Evolutionary conservation across 2,888 invertebrate species (phyloP), one percentile per base, ranked within the genome.

Genomic region (Seira musarum): DNA sequence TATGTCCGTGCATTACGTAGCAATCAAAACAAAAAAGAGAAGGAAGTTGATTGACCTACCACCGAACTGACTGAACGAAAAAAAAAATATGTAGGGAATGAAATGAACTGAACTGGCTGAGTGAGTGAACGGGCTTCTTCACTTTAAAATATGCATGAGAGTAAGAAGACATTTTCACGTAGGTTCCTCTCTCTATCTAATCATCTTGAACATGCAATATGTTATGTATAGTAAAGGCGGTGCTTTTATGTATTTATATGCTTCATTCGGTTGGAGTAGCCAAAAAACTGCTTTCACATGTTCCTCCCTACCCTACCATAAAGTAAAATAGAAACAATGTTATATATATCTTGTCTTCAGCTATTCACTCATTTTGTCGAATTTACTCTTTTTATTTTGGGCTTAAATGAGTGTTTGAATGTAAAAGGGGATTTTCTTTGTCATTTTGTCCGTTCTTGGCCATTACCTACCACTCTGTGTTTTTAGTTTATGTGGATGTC

Each of bases 31-130:
- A 40, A 40, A 40, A 40, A 40, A 40, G 13, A 74, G 25, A 60
- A 66, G 60, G 60, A 64, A 65, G 74, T 74, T 74, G 74, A 74
- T 74, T 74, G 74, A 74, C 74, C 74, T 40, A 40, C 40, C 40
- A n/a, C 40, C 40, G 40, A 40, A 40, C 40, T 40, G 40, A 40
- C 6, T 40, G 71, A 72, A 53, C 53, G 35, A 60, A 30, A 22
- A 13, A 46, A 30, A 64, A 72, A 30, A 25, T 30, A 65, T 65
- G 65, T 40, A n/a, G n/a, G n/a, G 40, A 40, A 40, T 40, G 13
- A 40, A 13, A 40, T 40, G 13, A 40, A 40, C 40, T 40, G 40
- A n/a, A n/a, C n/a, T n/a, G n/a, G n/a, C n/a, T n/a, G 60, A 46
- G n/a, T 53, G 74, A 66, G 57, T 17, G 60, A n/a, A 67, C 46